Conservation (phyloP, 2,113 vertebrate genomes). For the Corynorhinus townsendii region DNA sequence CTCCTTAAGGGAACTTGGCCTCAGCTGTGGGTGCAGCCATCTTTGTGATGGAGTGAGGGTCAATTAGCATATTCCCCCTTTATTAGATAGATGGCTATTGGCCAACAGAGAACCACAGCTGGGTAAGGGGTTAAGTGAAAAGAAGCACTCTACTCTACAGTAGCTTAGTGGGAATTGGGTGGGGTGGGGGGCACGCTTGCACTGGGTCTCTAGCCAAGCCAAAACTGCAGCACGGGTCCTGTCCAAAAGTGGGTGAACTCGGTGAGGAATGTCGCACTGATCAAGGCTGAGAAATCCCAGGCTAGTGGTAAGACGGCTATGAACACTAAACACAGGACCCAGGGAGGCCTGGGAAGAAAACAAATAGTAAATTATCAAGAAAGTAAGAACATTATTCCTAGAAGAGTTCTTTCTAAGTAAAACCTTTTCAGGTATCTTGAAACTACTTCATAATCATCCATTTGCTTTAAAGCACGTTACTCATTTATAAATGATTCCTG, state of each 20-base stretch:
- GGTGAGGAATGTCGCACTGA: background rate
- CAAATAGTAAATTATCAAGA: constrained; percentile 26
- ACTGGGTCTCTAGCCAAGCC: background rate
- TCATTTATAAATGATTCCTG: constrained; percentile 38
- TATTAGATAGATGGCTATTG: background rate
- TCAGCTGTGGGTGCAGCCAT: too few relatives aligned
- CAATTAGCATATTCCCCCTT: too few relatives aligned
- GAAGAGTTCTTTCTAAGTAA: constrained; percentile 59
- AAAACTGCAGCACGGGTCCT: background rate
- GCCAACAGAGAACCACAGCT: background rate
- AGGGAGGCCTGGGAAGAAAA: background rate
- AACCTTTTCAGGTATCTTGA: constrained; percentile 40
- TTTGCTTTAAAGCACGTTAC: constrained; percentile 45
- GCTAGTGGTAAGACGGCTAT: background rate
- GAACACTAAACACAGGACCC: background rate
- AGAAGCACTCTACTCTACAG: background rate
- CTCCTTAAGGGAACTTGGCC: too few relatives aligned
- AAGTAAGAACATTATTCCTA: constrained; percentile 47
- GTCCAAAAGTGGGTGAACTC: background rate
- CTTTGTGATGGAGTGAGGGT: too few relatives aligned
- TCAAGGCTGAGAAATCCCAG: background rate
- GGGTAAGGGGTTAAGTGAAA: background rate
- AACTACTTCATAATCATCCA: constrained; percentile 53
- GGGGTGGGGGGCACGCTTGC: too few relatives aligned
- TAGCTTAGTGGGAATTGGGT: background rate